Conservation (phyloP, 1,140 invertebrate genomes). For the Leucophenga varia region DNA sequence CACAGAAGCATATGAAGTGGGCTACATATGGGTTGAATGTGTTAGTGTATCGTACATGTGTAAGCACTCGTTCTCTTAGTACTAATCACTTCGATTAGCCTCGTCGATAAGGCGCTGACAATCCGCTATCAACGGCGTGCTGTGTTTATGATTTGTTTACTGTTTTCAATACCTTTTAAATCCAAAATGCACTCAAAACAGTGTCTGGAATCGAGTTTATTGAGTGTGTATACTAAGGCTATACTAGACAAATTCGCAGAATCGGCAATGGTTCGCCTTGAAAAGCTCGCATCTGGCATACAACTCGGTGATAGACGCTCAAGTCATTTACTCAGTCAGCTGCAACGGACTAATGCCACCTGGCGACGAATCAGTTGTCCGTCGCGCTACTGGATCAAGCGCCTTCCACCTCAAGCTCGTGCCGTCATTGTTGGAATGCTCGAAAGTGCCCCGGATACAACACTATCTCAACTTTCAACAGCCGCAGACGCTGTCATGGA, state of each 20-base stretch:
- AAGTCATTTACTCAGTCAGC: not conserved
- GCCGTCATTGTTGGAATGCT: not conserved
- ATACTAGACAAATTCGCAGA: not conserved
- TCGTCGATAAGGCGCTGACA: conserved; percentile 28
- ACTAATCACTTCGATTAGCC: conserved; percentile 41
- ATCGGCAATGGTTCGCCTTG: not conserved
- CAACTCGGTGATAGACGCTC: not conserved
- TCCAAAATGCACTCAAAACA: conserved; percentile 19
- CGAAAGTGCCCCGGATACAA: not conserved
- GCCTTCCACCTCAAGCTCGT: not conserved
- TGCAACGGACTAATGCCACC: not conserved
- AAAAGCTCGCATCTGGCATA: conserved; percentile 1
- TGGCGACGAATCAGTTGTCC: not conserved
- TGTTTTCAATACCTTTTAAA: conserved; percentile 14
- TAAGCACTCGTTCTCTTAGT: conserved; percentile 11
- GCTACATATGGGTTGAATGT: not conserved
- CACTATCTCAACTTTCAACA: not conserved
- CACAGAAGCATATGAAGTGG: conserved; percentile 12
- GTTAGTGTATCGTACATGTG: not conserved
- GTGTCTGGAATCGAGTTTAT: no score
- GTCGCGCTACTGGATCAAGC: not conserved
- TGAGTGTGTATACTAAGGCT: no score
- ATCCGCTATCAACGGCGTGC: conserved; percentile 31
- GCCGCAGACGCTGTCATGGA: not conserved
- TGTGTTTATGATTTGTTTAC: conserved; percentile 42